Evolutionary conservation across 2,113 vertebrate species (phyloP).

Genomic region (Microcebus murinus): DNA sequence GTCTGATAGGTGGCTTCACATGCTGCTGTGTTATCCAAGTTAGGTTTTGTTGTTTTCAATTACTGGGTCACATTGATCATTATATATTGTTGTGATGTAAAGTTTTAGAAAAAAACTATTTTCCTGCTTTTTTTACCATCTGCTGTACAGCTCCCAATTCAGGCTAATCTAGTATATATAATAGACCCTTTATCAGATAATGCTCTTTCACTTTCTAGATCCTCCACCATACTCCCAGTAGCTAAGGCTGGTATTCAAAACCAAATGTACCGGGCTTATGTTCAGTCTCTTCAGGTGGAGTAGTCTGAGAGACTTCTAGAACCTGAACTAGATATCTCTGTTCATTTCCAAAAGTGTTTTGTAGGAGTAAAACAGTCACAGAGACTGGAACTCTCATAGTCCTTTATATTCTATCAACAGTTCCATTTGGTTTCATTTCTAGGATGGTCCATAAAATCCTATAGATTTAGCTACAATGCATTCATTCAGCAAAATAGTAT

Average conservation of each 20-base stretch:
- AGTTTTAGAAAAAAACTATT: neutral
- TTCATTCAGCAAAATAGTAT: neutral
- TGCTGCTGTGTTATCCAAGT: neutral
- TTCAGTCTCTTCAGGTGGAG: neutral
- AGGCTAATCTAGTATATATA: neutral
- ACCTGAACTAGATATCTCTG: neutral
- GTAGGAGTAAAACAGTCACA: neutral
- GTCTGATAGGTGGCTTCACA: neutral
- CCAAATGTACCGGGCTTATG: neutral
- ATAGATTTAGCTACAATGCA: neutral
- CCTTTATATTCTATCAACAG: neutral
- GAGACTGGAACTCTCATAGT: neutral
- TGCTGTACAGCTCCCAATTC: neutral
- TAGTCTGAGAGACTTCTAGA: constrained; percentile 15
- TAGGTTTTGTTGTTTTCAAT: constrained; percentile 43
- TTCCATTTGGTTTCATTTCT: neutral
- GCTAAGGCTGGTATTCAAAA: neutral
- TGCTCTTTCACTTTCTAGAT: neutral
- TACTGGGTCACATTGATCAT: neutral
- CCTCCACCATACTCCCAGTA: neutral
- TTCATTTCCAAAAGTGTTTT: constrained; percentile 11
- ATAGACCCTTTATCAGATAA: neutral
- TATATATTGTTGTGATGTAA: neutral
- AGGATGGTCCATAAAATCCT: neutral
- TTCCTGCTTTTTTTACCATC: neutral